Conservation (phyloP, 2,888 invertebrate genomes). For the Erannis defoliaria region DNA sequence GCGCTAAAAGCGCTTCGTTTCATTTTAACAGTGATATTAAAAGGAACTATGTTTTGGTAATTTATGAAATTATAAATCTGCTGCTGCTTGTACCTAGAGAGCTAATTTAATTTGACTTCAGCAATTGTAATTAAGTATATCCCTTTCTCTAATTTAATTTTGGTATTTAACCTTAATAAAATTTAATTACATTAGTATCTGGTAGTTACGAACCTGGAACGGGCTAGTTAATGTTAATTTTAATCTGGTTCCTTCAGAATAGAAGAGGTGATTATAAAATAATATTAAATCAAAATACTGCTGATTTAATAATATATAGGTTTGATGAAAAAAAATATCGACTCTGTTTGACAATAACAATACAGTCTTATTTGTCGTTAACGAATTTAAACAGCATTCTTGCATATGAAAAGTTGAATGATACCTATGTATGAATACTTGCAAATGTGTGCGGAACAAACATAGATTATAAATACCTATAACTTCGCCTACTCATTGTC, state of each 20-base stretch:
- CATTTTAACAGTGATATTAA: slow-evolving; percentile 14
- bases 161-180: slow-evolving; percentile 23
- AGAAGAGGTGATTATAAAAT: no score
- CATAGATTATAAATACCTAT: neutral
- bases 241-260: neutral
- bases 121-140: slow-evolving; percentile 28
- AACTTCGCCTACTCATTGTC: neutral
- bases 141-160: slow-evolving; percentile 29
- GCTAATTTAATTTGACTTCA: slow-evolving; percentile 27
- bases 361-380: no score
- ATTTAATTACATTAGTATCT: slow-evolving; percentile 18
- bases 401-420: neutral
- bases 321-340: no score
- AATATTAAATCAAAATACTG: no score
- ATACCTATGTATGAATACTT: neutral
- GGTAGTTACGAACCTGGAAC: neutral
- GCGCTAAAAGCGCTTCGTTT: slow-evolving; percentile 19
- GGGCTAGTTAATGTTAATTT: slow-evolving; percentile 5
- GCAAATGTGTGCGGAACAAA: neutral
- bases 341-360: no score
- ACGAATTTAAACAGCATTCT: no score
- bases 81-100: slow-evolving; percentile 3
- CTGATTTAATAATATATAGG: no score
- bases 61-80: slow-evolving; percentile 27
- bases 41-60: slow-evolving; percentile 14